Conservation (phyloP, 2,113 vertebrate species). For the Gambusia affinis region DNA sequence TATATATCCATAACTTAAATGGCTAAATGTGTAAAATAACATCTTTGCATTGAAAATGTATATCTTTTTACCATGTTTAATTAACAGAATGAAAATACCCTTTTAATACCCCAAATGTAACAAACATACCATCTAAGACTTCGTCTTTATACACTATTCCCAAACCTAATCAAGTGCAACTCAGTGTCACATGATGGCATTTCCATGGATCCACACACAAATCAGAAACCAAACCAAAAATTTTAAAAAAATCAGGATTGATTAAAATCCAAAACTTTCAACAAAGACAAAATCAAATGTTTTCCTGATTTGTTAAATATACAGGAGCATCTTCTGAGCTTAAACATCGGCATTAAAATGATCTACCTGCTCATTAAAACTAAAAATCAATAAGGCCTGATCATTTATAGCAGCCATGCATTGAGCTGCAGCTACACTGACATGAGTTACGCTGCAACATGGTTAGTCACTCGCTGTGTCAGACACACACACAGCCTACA, state of each 20-base stretch:
- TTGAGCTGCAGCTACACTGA: neutral
- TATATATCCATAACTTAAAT: neutral
- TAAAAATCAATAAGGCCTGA: neutral
- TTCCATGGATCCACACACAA: neutral
- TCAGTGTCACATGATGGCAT: neutral
- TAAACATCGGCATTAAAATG: neutral
- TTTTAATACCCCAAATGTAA: neutral
- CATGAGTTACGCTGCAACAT: neutral
- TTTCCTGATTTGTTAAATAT: constrained; percentile 15
- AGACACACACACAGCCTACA: neutral
- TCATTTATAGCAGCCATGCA: neutral
- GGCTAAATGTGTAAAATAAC: neutral
- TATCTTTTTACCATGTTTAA: neutral
- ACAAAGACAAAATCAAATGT: neutral
- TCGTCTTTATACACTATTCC: neutral
- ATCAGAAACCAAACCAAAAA: neutral
- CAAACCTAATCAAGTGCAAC: neutral
- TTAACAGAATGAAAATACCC: neutral
- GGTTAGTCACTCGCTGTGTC: neutral
- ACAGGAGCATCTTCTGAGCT: neutral
- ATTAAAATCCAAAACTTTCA: neutral
- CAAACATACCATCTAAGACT: neutral
- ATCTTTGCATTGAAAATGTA: neutral
- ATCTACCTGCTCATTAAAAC: neutral
- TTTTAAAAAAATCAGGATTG: no score